Evolutionary conservation across 1,140 invertebrate species (phyloP).

Genomic region (Zaprionus taronus): DNA sequence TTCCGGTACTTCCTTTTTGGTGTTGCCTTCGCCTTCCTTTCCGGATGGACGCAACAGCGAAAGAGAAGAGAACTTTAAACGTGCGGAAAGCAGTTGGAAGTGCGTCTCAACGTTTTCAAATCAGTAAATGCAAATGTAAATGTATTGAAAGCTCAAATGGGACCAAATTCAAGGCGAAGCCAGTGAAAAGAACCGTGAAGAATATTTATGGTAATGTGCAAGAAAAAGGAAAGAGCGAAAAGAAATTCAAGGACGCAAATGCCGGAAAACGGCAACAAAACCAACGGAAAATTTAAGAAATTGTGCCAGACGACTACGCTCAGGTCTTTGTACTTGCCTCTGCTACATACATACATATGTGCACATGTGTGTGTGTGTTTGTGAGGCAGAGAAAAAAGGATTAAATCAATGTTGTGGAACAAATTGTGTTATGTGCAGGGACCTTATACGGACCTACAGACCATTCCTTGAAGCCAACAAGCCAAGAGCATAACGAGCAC

Average conservation of each 20-base stretch:
- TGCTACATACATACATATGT: neutral
- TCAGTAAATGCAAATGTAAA: conserved; percentile 60
- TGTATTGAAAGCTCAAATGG: conserved; percentile 59
- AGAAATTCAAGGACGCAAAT: conserved; percentile 51
- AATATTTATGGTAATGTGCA: conserved; percentile 53
- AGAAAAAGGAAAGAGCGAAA: conserved; percentile 33
- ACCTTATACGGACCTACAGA: conserved; percentile 34
- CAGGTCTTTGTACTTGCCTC: conserved; percentile 19
- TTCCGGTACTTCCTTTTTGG: conserved; percentile 20
- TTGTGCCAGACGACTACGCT: conserved; percentile 37
- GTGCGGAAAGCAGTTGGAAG: conserved; percentile 52
- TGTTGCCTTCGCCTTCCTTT: conserved; percentile 13
- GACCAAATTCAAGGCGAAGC: conserved; percentile 39
- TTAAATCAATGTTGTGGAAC: conserved; percentile 63
- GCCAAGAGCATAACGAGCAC: conserved; percentile 35
- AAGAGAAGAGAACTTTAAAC: conserved; percentile 31
- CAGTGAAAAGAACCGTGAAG: conserved; percentile 15
- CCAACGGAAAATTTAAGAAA: conserved; percentile 57
- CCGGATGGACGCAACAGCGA: conserved; percentile 28
- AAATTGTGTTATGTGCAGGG: conserved; percentile 51
- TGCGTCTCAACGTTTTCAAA: conserved; percentile 54
- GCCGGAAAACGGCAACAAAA: conserved; percentile 55
- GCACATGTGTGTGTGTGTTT: conserved; percentile 4
- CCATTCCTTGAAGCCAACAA: conserved; percentile 44
- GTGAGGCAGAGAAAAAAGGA: conserved; percentile 45